Percentiles rank a stretch among this genome's conserved stretches.
Evolutionary conservation across 2,888 invertebrate species (phyloP).

Genomic region (Polydrusus tereticollis): DNA sequence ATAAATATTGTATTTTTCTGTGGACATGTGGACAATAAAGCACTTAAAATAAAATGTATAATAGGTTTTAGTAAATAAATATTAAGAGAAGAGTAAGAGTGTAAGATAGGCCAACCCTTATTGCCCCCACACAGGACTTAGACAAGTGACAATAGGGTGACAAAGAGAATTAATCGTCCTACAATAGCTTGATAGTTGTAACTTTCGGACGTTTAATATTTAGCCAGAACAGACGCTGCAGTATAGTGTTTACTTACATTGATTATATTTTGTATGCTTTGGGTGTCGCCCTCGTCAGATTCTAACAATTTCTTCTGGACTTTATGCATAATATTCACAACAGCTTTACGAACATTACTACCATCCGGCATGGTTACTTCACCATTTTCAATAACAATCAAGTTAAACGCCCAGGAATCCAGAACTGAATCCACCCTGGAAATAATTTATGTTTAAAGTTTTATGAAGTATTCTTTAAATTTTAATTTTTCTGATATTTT

Average conservation of each 20-base stretch:
- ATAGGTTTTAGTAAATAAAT: too few relatives aligned
- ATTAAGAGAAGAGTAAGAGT: too few relatives aligned
- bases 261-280: slow-evolving; percentile 71
- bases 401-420: slow-evolving; percentile 70
- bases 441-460: slow-evolving; percentile 40
- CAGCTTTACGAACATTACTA: slow-evolving; percentile 75
- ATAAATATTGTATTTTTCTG: too few relatives aligned
- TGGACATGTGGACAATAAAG: too few relatives aligned
- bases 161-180: too few relatives aligned
- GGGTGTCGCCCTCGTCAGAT: slow-evolving; percentile 83
- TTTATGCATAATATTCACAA: slow-evolving; percentile 73
- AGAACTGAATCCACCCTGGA: slow-evolving; percentile 72
- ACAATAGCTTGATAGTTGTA: not conserved
- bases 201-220: not conserved
- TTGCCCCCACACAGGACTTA: too few relatives aligned
- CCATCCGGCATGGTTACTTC: slow-evolving; percentile 74
- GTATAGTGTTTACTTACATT: slow-evolving; percentile 58
- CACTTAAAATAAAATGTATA: too few relatives aligned
- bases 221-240: not conserved
- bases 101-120: too few relatives aligned
- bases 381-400: slow-evolving; percentile 67
- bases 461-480: slow-evolving; percentile 32
- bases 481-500: too few relatives aligned
- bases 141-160: too few relatives aligned
- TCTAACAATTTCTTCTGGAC: slow-evolving; percentile 77